These are phyloP conservation scores for Tridacna crocea DNA, from an alignment of 2,888 invertebrate genomes.

Conservation along the genomic window DNA sequence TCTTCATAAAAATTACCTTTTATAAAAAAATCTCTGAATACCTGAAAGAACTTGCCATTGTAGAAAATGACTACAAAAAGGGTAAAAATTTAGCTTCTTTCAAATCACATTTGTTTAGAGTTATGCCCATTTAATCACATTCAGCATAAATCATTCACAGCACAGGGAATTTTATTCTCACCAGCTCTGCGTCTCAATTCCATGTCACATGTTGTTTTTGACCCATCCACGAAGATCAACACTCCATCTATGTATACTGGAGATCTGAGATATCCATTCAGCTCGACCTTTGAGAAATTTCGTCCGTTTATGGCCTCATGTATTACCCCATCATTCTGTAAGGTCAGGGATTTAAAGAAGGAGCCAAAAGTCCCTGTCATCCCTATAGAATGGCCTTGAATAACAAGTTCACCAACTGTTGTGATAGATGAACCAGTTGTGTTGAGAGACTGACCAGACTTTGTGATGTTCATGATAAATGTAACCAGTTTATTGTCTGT, in stretches of 20 bases:
- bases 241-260: constrained; percentile 48
- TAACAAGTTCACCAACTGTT: constrained; percentile 35
- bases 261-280: constrained; percentile 39
- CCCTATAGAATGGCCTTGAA: constrained; percentile 31
- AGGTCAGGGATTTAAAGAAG: constrained; percentile 39
- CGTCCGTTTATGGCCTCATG: constrained; percentile 32
- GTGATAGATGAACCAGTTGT: constrained; percentile 29
- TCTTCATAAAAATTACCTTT: too few relatives aligned
- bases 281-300: constrained; percentile 51
- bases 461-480: constrained; percentile 54
- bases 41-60: too few relatives aligned
- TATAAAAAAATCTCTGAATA: too few relatives aligned
- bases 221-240: constrained; percentile 28
- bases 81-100: too few relatives aligned
- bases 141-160: too few relatives aligned
- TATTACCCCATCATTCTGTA: constrained; percentile 39
- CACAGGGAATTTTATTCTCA: constrained; percentile 23
- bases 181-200: constrained; percentile 48
- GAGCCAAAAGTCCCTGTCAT: constrained; percentile 47
- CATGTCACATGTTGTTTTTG: constrained; percentile 36
- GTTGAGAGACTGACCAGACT: constrained; percentile 22
- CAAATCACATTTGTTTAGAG: too few relatives aligned
- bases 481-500: constrained; percentile 31
- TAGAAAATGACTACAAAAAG: too few relatives aligned
- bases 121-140: too few relatives aligned